Evolutionary conservation across 1,140 invertebrate species (phyloP).

Genomic region (Drosophila lowei): DNA sequence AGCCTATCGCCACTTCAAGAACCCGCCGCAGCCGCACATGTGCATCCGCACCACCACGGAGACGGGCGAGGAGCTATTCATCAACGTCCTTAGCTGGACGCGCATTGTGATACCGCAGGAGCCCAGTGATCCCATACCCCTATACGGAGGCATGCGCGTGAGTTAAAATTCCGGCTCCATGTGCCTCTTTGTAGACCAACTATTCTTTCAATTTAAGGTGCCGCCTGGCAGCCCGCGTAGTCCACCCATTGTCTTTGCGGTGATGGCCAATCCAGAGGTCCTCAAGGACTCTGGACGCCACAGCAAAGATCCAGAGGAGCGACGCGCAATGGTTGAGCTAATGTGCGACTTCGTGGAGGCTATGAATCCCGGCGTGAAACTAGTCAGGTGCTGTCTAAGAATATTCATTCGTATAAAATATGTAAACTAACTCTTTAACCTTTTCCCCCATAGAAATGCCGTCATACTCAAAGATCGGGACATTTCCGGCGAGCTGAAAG

Average conservation of each 20-base stretch:
- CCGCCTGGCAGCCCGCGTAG: slow-evolving; percentile 86
- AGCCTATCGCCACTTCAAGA: slow-evolving; percentile 87
- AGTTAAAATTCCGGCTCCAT: slow-evolving; percentile 16
- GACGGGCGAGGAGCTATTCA: slow-evolving; percentile 85
- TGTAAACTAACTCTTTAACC: background rate
- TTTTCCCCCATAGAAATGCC: slow-evolving; percentile 83
- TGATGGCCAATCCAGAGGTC: slow-evolving; percentile 89
- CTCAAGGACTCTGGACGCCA: slow-evolving; percentile 87
- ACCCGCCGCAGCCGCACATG: slow-evolving; percentile 90
- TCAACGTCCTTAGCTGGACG: slow-evolving; percentile 89
- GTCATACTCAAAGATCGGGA: slow-evolving; percentile 87
- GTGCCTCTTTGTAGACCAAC: background rate
- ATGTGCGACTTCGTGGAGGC: slow-evolving; percentile 89
- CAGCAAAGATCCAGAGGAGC: slow-evolving; percentile 86
- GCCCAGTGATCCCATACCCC: slow-evolving; percentile 86
- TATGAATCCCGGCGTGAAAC: slow-evolving; percentile 86
- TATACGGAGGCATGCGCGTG: slow-evolving; percentile 89
- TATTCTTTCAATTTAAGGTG: slow-evolving; percentile 50
- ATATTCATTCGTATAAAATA: background rate
- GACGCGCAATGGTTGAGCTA: slow-evolving; percentile 86
- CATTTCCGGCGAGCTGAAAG: slow-evolving; percentile 88
- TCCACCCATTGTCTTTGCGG: slow-evolving; percentile 87
- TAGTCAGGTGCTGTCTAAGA: slow-evolving; percentile 79
- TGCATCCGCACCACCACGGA: slow-evolving; percentile 88
- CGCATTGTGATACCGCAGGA: slow-evolving; percentile 87